Evolutionary conservation across 1,140 invertebrate genomes (phyloP).

Genomic region (Pachyrhynchus sulphureomaculatus): DNA sequence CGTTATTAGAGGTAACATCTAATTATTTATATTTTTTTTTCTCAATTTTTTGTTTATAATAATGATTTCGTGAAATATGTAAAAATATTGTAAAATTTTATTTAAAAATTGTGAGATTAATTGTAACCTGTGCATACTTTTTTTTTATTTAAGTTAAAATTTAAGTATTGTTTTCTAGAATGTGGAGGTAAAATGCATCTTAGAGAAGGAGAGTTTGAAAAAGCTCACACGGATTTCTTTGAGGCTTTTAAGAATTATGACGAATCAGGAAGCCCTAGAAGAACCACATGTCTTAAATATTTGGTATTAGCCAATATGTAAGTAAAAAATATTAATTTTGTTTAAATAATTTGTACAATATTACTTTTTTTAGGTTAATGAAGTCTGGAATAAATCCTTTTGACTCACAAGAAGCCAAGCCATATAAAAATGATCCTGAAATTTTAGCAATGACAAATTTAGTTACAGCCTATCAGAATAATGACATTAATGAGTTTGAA

Average conservation of each 20-base stretch:
- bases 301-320: constrained; percentile 97
- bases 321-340: constrained; percentile 44
- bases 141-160: too few species aligned
- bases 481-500: constrained; percentile 99
- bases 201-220: constrained; percentile 93
- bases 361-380: constrained; percentile 73
- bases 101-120: too few species aligned
- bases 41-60: too few species aligned
- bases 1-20: constrained; percentile 38
- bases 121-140: too few species aligned
- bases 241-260: constrained; percentile 99
- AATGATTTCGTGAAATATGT: too few species aligned
- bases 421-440: constrained; percentile 99
- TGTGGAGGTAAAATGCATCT: constrained; percentile 99
- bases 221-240: constrained; percentile 97
- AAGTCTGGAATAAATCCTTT: constrained; percentile 99
- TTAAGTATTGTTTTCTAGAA: too few species aligned
- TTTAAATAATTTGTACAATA: too few species aligned
- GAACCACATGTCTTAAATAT: constrained; percentile 98
- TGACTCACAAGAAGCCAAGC: constrained; percentile 99
- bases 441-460: constrained; percentile 99
- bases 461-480: constrained; percentile 98
- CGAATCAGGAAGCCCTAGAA: constrained; percentile 92
- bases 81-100: too few species aligned
- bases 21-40: not conserved